Base-by-base conservation (phyloP, 1,140 invertebrate genomes). In the Sarcophaga bullata region DNA sequence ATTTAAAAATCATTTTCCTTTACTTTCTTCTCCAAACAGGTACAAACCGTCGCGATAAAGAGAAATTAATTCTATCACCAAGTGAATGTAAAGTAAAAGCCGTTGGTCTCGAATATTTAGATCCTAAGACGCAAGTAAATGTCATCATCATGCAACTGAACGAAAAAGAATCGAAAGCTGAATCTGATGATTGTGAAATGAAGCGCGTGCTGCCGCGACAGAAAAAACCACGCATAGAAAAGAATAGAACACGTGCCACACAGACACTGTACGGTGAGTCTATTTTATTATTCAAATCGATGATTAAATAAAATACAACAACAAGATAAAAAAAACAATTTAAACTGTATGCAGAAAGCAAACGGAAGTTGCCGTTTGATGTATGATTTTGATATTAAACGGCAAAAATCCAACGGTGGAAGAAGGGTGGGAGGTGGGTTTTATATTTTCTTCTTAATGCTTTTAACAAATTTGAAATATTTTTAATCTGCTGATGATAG, bases 221-320 rank as follows among this genome's bases (percentile, higher is more conserved):
- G 25, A 37, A 37, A 37, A 37, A 37, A 58, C 54, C 13, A n/a
- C 54, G 62, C 17, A 25, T 5, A 8, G 17, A 9, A 7, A 85
- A 83, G 0, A 83, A 76, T 5, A 87, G 85, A 47, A 84, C 87
- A 72, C 82, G 87, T 73, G 82, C 81, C 9, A 89, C 88, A 6
- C 88, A 89, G 37, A 87, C 87, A 6, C 84, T 89, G 48, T 89
- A 89, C 86, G 87, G 87, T 87, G 80, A 83, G 82, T 82, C 11
- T n/a, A 68, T 58, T 50, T 17, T n/a, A 68, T 58, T 50, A 68
- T 81, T 48, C 58, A 73, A 48, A 62, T 46, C 25, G 37, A 13
- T 50, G n/a, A 68, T 68, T 62, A 50, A 62, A 68, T 46, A 62
- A 25, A 5, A 58, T 37, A 19, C 8, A 80, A 13, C 17, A 80